Evolutionary conservation across 30 jellyfish, hydroid and myxozoan genomes (phyloP), one percentile per base, ranked within the genome.

Genomic region (Chironex yamaguchii): DNA sequence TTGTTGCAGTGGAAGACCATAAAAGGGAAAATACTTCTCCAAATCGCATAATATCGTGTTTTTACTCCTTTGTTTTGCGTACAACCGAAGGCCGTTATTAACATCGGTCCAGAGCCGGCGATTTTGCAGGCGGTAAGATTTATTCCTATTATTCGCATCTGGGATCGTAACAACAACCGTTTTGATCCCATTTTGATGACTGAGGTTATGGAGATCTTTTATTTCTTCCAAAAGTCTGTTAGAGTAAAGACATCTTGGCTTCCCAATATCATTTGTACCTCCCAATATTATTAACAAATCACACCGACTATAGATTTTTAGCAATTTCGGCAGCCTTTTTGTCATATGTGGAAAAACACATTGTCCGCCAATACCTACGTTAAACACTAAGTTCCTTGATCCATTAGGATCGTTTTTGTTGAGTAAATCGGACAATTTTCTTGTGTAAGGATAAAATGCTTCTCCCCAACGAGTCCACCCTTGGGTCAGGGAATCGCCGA

Each of bases 401-500:
- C 79, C 89, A 17, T 11, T 0, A 3, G 53, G 25, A 13, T 28
- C 33, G 4, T 28, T 29, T 22, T 32, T 11, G 14, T 81, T 35
- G 25, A 93, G 74, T 2, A 93, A 68, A 36, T 70, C 42, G 50
- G 50, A 31, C 17, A 93, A 71, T 30, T 68, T 81, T 6, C 35
- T 1, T 1, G 97, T 80, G 53, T 87, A 93, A 13, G 98, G 97
- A 69, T 93, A 94, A 36, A 88, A 93, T 33, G 49, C 31, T 22
- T 36, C 62, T 27, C 98, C 98, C 21, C 53, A 85, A 4, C 76
- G 22, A 82, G 79, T 62, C 97, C 97, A 93, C 25, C 98, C 98
- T 73, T 93, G 97, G 9, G 98, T 93, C 3, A 93, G 53, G 0
- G 98, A 93, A 64, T 93, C 98, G 14, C 98, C 98, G 76, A 93